Evolutionary conservation across 2,113 vertebrate genomes (phyloP), one percentile per base, ranked within the genome.

Genomic region (Telmatochromis brachygnathus): DNA sequence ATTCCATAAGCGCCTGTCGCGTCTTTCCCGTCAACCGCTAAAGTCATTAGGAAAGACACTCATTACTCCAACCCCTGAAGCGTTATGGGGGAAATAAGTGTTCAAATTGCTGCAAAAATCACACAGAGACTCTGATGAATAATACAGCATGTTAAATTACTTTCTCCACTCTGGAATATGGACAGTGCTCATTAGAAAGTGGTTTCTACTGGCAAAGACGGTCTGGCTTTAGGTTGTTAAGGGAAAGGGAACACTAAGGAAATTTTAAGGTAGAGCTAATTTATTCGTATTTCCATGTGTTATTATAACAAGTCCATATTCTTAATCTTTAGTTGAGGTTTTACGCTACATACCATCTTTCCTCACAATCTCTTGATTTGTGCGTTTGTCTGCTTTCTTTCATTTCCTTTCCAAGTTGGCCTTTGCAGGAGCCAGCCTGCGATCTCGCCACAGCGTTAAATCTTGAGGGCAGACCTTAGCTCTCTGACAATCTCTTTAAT

Each of bases 41-140:
- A 93, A 95, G 85, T 94, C 94, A 93, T 94, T 91, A 88, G 85
- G 89, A 91, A 87, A 82, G 90, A 93, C 92, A 91, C 91, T 94
- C 93, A 94, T 96, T 95, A 94, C 85, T 15, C 84, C 15, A 12
- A 80, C 83, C 89, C 92, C 89, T 4, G 39, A 87, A 89, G 94
- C 93, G 86, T 92, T 89, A 91, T 85, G 88, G 82, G 77, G 83
- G 89, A 93, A 92, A 93, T 94, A 91, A 94, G 93, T 42, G 88
- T 91, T 95, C 60, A 93, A 95, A 95, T 94, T 92, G 90, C 90
- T 85, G 91, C 90, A 92, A 89, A 68, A 94, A 88, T 94, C 92
- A 93, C 93, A 93, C 92, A 90, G 94, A 90, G 91, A 92, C 89
- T 92, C 88, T 94, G 90, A 95, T 95, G 92, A 95, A 95, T 96